A percentile compares a stretch with the other conserved stretches of the same genome.
These are phyloP conservation scores for Crypturellus tataupa DNA, from an alignment of 2,797 vertebrate species.

Conservation along the genomic window DNA sequence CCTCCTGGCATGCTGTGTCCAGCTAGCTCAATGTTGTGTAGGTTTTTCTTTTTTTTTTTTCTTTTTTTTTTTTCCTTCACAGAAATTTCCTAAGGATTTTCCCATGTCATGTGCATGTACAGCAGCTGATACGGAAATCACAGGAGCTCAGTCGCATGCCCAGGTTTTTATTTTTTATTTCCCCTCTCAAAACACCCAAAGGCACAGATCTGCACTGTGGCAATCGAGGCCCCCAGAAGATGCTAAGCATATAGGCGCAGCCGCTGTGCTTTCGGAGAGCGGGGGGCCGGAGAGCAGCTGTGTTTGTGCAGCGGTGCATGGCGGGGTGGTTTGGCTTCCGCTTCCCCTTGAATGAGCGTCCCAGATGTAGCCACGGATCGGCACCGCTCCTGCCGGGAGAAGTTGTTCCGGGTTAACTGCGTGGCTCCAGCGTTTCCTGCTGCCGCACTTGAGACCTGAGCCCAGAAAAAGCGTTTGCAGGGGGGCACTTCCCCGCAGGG, in stretches of 20 bases:
- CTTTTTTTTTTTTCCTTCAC: slow-evolving; percentile 38
- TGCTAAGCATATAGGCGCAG: neutral
- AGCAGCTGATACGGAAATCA: slow-evolving; percentile 55
- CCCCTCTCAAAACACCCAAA: neutral
- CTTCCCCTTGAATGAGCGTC: neutral
- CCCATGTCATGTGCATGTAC: neutral
- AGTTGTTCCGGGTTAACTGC: neutral
- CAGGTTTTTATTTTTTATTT: neutral
- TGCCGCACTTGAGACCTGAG: neutral
- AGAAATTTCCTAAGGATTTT: slow-evolving; percentile 64
- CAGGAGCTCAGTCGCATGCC: neutral
- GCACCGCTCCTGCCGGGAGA: accelerated
- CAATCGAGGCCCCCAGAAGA: neutral
- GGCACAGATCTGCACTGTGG: neutral
- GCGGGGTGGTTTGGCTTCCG: neutral
- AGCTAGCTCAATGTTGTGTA: slow-evolving; percentile 35
- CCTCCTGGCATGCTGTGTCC: slow-evolving; percentile 65
- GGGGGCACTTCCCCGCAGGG: no score
- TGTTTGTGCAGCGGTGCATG: accelerated
- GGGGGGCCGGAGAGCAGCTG: neutral
- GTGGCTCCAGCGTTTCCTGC: neutral
- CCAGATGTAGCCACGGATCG: no score
- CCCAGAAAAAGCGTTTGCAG: neutral
- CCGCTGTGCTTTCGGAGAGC: accelerated
- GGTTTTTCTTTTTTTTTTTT: slow-evolving; percentile 13